Base-by-base conservation (phyloP, 2,797 vertebrate genomes). In the Enteromius radiatus region DNA sequence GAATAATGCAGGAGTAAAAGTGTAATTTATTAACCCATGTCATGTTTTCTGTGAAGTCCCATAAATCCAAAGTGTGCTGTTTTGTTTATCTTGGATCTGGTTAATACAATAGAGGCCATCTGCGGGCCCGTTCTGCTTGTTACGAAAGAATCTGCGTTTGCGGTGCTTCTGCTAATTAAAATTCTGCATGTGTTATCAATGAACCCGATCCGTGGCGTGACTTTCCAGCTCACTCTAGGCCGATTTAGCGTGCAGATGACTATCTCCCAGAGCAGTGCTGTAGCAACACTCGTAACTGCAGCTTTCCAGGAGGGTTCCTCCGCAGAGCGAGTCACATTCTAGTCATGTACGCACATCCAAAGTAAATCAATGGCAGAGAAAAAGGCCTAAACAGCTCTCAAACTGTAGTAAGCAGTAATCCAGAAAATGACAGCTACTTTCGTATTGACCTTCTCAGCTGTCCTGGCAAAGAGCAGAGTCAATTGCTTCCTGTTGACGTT, bases 351-450 rank as follows among this genome's bases (percentile, higher is more conserved):
- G 31, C 28, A 7, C 77, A 49, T 82, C 73, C 76, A 87, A 85
- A 86, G 83, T 23, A 85, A 90, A 89, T 89, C 88, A 54, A 85
- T 89, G 82, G 56, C 75, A 76, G n/a, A 45, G 28, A 63, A 70
- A 77, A 63, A 15, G 75, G 56, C 64, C 84, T 56, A 71, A 84
- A 68, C 63, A 63, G 71, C 43, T 74, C 71, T 75, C 26, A 26
- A 80, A 61, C 70, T 82, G 69, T 71, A 75, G 82, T 70, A 78
- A 87, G 87, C 75, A 80, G 17, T 81, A 83, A 85, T 85, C 61
- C 78, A 76, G 77, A 75, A 88, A 75, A 87, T 54, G 47, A 87
- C 80, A 85, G 65, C 73, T 59, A 10, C 69, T 87, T 87, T 85
- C 71, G 70, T 82, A 76, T 68, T 74, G 81, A 84, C 79, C 75